Percentiles rank a stretch among this genome's conserved stretches.
Evolutionary conservation across 2,888 invertebrate species (phyloP).

Genomic region (Opisthograptis luteolata): DNA sequence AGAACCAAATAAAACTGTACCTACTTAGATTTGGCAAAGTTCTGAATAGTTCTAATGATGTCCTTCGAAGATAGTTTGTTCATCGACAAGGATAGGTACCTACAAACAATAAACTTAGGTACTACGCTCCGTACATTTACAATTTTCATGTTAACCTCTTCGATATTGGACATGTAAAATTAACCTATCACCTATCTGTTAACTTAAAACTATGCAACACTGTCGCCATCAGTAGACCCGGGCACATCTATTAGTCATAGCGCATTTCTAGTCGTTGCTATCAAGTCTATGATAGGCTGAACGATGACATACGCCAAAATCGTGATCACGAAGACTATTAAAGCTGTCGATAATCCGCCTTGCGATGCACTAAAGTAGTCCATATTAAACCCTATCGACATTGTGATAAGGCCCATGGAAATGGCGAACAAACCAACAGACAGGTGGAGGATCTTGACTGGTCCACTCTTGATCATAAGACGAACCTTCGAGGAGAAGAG

Average conservation of each 20-base stretch:
- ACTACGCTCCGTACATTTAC: too few relatives aligned
- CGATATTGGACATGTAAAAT: neutral
- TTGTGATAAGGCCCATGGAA: slow-evolving; percentile 77
- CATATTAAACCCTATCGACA: slow-evolving; percentile 73
- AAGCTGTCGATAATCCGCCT: slow-evolving; percentile 60
- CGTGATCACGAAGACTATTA: slow-evolving; percentile 64
- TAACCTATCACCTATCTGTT: neutral
- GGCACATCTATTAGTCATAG: slow-evolving; percentile 63
- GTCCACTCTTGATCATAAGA: slow-evolving; percentile 72
- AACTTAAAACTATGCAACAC: slow-evolving; percentile 51
- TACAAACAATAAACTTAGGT: too few relatives aligned
- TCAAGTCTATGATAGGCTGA: slow-evolving; percentile 68
- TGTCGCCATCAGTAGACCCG: slow-evolving; percentile 60
- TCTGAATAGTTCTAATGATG: too few relatives aligned
- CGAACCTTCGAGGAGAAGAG: slow-evolving; percentile 80
- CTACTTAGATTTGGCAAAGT: too few relatives aligned
- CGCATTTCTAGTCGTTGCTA: slow-evolving; percentile 60
- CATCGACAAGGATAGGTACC: too few relatives aligned
- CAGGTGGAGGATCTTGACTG: slow-evolving; percentile 79
- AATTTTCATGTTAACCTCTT: too few relatives aligned
- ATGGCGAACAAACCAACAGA: slow-evolving; percentile 79
- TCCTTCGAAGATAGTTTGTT: too few relatives aligned
- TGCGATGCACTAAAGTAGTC: slow-evolving; percentile 58
- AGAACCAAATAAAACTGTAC: too few relatives aligned
- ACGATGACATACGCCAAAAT: slow-evolving; percentile 63